A percentile compares a stretch with the other conserved stretches of the same genome.
Evolutionary conservation across 2,797 vertebrate genomes (phyloP).

Genomic region (Micrastur ruficollis): DNA sequence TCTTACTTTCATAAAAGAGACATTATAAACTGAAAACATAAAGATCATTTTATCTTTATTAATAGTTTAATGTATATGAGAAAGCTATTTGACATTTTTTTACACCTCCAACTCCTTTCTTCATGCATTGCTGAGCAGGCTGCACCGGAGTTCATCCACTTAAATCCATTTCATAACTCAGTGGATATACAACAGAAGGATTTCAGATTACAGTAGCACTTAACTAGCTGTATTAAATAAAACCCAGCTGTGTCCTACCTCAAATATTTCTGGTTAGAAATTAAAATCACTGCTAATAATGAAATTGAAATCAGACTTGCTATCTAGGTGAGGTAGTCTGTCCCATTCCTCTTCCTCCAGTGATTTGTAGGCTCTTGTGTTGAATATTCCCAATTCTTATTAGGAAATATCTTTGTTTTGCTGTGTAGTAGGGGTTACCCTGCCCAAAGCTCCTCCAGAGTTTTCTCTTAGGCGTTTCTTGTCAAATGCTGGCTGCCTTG

Average conservation of each 20-base stretch:
- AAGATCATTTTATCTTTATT: slow-evolving; percentile 80
- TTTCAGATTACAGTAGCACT: slow-evolving; percentile 44
- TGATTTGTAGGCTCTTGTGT: not conserved
- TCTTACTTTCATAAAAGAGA: slow-evolving; percentile 72
- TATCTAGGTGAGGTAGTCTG: not conserved
- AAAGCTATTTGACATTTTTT: slow-evolving; percentile 78
- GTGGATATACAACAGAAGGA: slow-evolving; percentile 60
- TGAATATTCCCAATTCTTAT: not conserved
- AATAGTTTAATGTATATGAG: slow-evolving; percentile 77
- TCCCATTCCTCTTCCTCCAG: not conserved
- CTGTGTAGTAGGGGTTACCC: not conserved
- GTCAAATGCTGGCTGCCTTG: not conserved
- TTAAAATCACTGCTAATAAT: slow-evolving; percentile 56
- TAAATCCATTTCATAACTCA: slow-evolving; percentile 75
- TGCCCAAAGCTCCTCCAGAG: not conserved
- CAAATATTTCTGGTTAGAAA: slow-evolving; percentile 13
- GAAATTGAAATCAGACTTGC: slow-evolving; percentile 41
- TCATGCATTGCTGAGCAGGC: slow-evolving; percentile 80
- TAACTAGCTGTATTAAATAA: not conserved
- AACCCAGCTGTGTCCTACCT: not conserved
- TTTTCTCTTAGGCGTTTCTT: not conserved
- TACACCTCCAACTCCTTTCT: slow-evolving; percentile 76
- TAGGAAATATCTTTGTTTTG: not conserved
- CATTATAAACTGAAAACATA: slow-evolving; percentile 73
- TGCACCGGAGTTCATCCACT: slow-evolving; percentile 72